Base-by-base conservation (phyloP, 2,888 invertebrate species). In the Cheilosia urbana region DNA sequence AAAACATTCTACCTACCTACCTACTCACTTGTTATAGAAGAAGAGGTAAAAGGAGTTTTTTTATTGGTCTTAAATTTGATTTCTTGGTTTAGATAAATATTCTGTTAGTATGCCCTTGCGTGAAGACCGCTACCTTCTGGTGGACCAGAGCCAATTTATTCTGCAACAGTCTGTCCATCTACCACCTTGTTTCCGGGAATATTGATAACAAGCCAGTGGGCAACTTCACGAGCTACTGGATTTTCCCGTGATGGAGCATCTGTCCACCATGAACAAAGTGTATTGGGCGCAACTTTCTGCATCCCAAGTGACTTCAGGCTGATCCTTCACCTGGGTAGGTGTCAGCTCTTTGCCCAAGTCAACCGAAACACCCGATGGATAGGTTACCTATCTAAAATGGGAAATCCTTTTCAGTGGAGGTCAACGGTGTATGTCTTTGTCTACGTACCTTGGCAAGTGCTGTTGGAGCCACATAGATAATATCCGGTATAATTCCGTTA, bases 161-260 rank as follows among this genome's bases (percentile, higher is more conserved):
- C 95, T 0, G 96, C 95, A 0, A 98, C 93, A 0, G 94, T 94
- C 83, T 97, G 96, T 24, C 98, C 98, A n/a, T 94, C 93, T 0
- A 91, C 89, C 4, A 98, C 91, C 81, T 96, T 93, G 84, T 89
- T 91, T 15, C 96, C 97, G 45, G 96, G 96, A 88, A 98, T 96
- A 91, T 98, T 98, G 24, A 95, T 96, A 0, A 98, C 96, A 9
- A 98, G 92, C 98, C 98, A 98, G 91, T 98, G 98, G 90, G 96
- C 96, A 96, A 96, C 97, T 92, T 98, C 98, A 55, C 98, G 94
- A 91, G 94, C 96, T 87, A 93, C 96, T 0, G 97, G 97, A n/a
- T 96, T 94, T 58, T 93, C 91, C 72, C 98, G 95, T 88, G 96
- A 96, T 0, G 98, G 98, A 2, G 96, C 96, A 92, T 96, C 96